Conservation (phyloP, 2,113 vertebrate genomes). For the Salvator merianae region DNA sequence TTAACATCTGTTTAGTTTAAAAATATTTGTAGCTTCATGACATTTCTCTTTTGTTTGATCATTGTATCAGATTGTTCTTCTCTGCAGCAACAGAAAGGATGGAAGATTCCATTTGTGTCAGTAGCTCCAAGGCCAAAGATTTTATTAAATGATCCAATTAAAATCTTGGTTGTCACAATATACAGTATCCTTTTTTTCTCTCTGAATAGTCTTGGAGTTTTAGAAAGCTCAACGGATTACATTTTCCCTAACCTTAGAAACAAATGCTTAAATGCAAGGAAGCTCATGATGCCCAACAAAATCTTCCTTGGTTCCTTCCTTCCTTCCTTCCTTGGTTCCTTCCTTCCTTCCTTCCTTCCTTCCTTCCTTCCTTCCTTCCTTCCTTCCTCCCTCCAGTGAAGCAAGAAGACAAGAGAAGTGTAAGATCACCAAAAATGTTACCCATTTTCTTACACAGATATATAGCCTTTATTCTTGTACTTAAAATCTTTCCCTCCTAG, state of each 20-base stretch:
- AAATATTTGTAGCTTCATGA: conserved; percentile 52
- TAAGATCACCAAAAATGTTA: too few relatives aligned
- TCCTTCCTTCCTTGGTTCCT: not conserved
- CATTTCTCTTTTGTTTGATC: conserved; percentile 50
- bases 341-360: not conserved
- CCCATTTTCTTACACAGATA: too few relatives aligned
- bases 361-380: not conserved
- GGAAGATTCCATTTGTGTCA: not conserved
- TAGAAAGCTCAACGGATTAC: not conserved
- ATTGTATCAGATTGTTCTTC: conserved; percentile 5
- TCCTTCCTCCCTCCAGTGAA: not conserved
- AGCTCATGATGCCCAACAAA: not conserved
- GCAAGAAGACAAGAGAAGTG: too few relatives aligned
- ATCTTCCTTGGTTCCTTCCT: not conserved
- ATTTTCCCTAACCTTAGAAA: not conserved
- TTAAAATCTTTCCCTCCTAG: not conserved
- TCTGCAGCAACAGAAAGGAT: too few relatives aligned
- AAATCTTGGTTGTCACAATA: not conserved
- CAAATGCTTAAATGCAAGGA: not conserved
- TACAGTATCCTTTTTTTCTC: not conserved
- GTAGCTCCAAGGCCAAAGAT: conserved; percentile 43
- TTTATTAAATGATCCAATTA: conserved; percentile 13
- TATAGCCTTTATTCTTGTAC: not conserved
- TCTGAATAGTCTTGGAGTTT: not conserved
- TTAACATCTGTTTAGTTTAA: conserved; percentile 66